Evolutionary conservation across 2,888 invertebrate species (phyloP), one percentile per base, ranked within the genome.

Genomic region (Synergus laeviventris): DNA sequence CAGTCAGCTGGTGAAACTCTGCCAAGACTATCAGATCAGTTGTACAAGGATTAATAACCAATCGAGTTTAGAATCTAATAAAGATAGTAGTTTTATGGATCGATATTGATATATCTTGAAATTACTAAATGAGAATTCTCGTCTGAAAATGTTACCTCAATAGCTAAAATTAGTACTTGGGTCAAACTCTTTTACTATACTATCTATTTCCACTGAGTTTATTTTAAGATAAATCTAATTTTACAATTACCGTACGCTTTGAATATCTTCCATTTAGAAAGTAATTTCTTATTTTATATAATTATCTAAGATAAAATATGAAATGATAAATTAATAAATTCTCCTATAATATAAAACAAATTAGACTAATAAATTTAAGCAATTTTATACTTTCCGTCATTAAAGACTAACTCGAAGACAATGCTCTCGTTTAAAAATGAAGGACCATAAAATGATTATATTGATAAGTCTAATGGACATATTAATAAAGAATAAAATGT

Each of bases 31-130:
- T n/a, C 16, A 38, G 36, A 38, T 38, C n/a, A 2, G 9, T n/a
- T 61, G 11, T 62, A 62, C 62, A 62, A 62, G 38, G 62, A 38
- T 62, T n/a, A 62, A 36, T 18, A 4, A 9, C 38, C 9, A 62
- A 4, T 38, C 36, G n/a, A 62, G 38, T n/a, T 62, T 62, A 62
- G 38, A 62, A 36, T 62, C 31, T 36, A n/a, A n/a, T 62, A 62
- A 62, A 62, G 9, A 36, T 62, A 62, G 62, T 36, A 62, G 38
- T n/a, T 5, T 14, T n/a, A 36, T 62, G 18, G 38, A 21, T 56
- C 4, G 12, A 56, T 18, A 12, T 18, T 42, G 14, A 42, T 42
- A 42, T 42, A 0, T 2, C 2, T 42, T 42, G 42, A 12, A 42
- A 42, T 59, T 21, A 18, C 31, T 5, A 16, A 38, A 61, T 36